These are phyloP conservation scores for Eurosta solidaginis DNA, from an alignment of 1,140 invertebrate species.

Conservation along the genomic window DNA sequence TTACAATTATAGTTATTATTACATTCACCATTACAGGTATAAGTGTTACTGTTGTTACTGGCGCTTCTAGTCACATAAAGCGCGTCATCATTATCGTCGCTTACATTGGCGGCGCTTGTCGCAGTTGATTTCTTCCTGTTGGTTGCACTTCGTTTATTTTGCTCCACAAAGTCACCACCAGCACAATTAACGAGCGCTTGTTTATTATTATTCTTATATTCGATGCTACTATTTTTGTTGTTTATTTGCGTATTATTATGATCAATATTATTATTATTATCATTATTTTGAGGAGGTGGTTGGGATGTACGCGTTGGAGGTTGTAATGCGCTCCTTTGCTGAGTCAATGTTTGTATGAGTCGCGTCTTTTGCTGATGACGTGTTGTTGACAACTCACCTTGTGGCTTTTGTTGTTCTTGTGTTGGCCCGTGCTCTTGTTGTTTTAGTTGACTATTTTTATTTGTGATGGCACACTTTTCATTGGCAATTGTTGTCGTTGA, in stretches of 20 bases:
- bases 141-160: not conserved
- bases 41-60: constrained; percentile 24
- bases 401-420: not conserved
- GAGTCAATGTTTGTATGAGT: not conserved
- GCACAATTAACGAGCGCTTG: no score
- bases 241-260: not conserved
- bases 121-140: constrained; percentile 14
- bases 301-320: not conserved
- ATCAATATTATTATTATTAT: constrained; percentile 26
- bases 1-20: constrained; percentile 49
- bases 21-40: constrained; percentile 38
- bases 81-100: not conserved
- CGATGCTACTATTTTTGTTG: no score
- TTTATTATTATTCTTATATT: no score
- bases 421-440: not conserved
- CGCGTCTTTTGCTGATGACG: not conserved
- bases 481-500: not conserved
- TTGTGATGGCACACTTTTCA: constrained; percentile 32
- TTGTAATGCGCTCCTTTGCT: not conserved
- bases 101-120: constrained; percentile 9
- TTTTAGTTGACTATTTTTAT: constrained; percentile 9
- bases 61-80: not conserved
- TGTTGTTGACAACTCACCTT: no score
- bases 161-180: constrained; percentile 4
- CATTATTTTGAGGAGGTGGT: not conserved